Evolutionary conservation across 1,140 invertebrate genomes (phyloP).

Genomic region (Liolophura sinensis): DNA sequence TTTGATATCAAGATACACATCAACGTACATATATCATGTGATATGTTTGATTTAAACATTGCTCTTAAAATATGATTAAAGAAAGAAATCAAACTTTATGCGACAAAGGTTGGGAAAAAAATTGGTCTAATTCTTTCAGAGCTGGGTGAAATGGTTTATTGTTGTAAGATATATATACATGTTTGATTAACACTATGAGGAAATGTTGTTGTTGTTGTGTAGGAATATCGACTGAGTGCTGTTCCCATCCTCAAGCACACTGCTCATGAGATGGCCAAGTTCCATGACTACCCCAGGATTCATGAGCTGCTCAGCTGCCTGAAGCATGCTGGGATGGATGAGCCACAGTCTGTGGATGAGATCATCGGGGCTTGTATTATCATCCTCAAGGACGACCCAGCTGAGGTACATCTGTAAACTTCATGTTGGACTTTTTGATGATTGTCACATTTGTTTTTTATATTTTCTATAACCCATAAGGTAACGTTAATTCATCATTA

Average conservation of each 20-base stretch:
- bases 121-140: too few species aligned
- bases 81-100: too few species aligned
- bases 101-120: too few species aligned
- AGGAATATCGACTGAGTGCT: conserved; percentile 51
- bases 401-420: conserved; percentile 28
- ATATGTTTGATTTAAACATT: too few species aligned
- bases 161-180: too few species aligned
- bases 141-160: too few species aligned
- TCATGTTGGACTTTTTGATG: background rate
- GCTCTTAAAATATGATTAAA: too few species aligned
- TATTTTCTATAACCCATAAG: too few species aligned
- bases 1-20: too few species aligned
- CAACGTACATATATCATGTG: too few species aligned
- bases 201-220: conserved; percentile 2
- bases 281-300: conserved; percentile 36
- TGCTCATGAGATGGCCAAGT: conserved; percentile 47
- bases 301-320: conserved; percentile 39
- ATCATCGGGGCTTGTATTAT: conserved; percentile 51
- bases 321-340: conserved; percentile 30
- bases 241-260: conserved; percentile 45
- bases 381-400: conserved; percentile 42
- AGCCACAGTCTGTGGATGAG: conserved; percentile 49
- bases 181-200: too few species aligned
- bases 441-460: background rate
- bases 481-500: too few species aligned